These are phyloP conservation scores for Sarotherodon lohbergeri DNA, from an alignment of 2,113 vertebrate genomes.

Conservation along the genomic window DNA sequence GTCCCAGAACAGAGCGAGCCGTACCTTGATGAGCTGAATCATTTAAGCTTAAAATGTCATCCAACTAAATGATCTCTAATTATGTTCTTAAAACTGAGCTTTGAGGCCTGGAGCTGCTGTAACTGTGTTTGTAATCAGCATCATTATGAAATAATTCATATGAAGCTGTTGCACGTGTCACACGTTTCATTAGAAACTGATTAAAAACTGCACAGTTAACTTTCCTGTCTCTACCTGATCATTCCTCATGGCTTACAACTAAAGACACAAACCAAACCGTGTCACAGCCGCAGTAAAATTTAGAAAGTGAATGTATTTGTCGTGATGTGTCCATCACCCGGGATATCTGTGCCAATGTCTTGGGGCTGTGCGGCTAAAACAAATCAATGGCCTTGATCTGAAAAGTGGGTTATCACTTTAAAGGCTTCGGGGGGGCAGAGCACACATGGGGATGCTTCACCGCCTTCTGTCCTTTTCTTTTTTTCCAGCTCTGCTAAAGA, in stretches of 20 bases:
- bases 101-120: neutral
- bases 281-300: neutral
- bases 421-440: neutral
- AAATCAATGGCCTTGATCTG: neutral
- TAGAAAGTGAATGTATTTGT: neutral
- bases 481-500: conserved; percentile 54
- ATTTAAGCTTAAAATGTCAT: neutral
- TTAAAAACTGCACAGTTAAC: neutral
- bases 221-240: neutral
- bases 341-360: neutral
- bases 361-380: neutral
- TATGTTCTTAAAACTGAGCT: neutral
- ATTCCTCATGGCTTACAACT: neutral
- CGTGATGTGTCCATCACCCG: neutral
- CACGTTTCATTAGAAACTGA: neutral
- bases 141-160: neutral
- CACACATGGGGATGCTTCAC: neutral
- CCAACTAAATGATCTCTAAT: neutral
- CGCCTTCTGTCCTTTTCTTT: conserved; percentile 6
- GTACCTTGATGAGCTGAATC: neutral
- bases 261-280: neutral
- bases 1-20: neutral
- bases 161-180: neutral
- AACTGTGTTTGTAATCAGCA: neutral
- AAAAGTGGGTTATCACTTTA: neutral